Evolutionary conservation across 2,113 vertebrate species (phyloP).

Genomic region (Ptilorrhoa leucosticta): DNA sequence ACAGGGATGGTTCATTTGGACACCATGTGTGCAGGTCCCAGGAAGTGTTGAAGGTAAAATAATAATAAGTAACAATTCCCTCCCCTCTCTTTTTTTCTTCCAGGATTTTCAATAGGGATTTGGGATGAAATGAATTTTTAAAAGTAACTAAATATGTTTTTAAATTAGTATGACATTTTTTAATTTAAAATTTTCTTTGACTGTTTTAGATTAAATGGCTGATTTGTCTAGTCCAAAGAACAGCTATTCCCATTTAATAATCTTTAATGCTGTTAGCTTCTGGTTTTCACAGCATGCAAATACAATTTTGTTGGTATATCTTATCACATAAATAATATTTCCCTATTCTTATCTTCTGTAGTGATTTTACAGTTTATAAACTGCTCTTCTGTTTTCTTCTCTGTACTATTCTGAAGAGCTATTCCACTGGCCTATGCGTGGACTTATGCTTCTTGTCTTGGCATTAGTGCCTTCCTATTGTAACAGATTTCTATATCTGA

Average conservation of each 20-base stretch:
- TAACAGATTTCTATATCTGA: neutral
- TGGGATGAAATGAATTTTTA: neutral
- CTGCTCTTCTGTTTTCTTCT: neutral
- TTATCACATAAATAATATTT: neutral
- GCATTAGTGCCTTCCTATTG: neutral
- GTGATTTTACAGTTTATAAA: neutral
- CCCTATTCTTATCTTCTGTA: neutral
- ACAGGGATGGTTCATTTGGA: neutral
- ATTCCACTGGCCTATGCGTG: neutral
- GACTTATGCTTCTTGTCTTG: neutral
- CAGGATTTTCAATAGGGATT: neutral
- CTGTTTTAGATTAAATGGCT: neutral
- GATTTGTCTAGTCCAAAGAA: neutral
- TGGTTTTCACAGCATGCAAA: neutral
- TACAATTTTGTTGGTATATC: neutral
- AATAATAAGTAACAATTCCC: neutral
- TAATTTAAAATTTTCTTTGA: neutral
- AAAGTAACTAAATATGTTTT: neutral
- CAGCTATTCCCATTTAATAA: neutral
- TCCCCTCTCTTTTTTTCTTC: too few species aligned
- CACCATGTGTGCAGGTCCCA: neutral
- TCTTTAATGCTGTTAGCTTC: neutral
- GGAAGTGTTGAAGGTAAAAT: neutral
- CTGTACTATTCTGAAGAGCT: neutral
- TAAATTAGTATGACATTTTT: neutral